Evolutionary conservation across 2,113 vertebrate genomes (phyloP).

Genomic region (Chauna torquata): DNA sequence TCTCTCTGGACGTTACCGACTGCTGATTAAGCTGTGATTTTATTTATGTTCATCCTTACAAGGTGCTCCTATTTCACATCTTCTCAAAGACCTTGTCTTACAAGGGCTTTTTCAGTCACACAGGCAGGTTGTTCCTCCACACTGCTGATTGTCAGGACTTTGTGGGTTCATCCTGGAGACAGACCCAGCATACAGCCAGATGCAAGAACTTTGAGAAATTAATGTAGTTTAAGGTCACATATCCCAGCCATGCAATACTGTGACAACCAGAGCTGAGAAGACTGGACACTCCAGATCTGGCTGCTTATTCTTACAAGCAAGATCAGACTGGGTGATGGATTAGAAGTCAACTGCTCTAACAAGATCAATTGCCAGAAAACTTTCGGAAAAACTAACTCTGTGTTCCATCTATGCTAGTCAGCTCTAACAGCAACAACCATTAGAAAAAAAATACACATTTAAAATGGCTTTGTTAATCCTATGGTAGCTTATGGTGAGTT

Average conservation of each 20-base stretch:
- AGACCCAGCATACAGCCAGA: not conserved
- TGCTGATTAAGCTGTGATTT: not conserved
- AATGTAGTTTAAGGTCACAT: not conserved
- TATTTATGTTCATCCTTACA: not conserved
- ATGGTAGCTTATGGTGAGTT: not conserved
- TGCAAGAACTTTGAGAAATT: not conserved
- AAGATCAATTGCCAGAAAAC: not conserved
- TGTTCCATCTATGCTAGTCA: not conserved
- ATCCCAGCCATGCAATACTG: not conserved
- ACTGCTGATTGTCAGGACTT: not conserved
- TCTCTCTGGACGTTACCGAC: not conserved
- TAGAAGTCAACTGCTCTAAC: not conserved
- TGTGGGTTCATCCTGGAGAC: not conserved
- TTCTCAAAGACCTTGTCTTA: not conserved
- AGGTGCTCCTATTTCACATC: not conserved
- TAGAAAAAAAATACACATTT: fast-evolving
- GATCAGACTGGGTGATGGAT: not conserved
- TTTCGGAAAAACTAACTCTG: not conserved
- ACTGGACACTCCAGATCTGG: not conserved
- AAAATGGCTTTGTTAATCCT: not conserved
- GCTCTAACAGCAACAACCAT: not conserved
- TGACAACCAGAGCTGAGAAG: not conserved
- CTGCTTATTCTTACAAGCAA: not conserved
- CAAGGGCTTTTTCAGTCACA: not conserved
- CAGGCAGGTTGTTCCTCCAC: not conserved